A percentile compares a stretch with the other conserved stretches of the same genome.
These are phyloP conservation scores for Cotesia glomerata DNA, from an alignment of 1,140 invertebrate genomes.

Conservation along the genomic window DNA sequence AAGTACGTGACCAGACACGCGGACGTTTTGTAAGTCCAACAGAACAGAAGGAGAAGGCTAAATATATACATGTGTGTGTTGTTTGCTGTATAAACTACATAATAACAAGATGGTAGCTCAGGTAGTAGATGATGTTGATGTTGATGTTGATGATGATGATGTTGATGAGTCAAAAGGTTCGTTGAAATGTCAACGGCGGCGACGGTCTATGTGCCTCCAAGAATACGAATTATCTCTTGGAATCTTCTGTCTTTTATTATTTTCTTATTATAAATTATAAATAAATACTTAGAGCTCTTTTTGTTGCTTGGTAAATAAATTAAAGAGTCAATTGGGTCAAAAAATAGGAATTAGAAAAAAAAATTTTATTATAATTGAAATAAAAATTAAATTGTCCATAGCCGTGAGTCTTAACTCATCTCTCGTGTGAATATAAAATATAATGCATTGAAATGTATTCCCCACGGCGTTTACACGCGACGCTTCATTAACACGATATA, in stretches of 20 bases:
- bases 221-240: conserved; percentile 42
- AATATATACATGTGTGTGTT: neutral
- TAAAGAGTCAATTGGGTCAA: too few species aligned
- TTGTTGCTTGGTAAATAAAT: too few species aligned
- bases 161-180: conserved; percentile 47
- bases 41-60: neutral
- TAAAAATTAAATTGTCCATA: too few species aligned
- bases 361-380: too few species aligned
- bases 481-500: conserved; percentile 51
- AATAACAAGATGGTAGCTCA: too few species aligned
- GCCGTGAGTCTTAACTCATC: too few species aligned
- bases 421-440: neutral
- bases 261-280: too few species aligned
- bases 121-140: too few species aligned
- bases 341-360: too few species aligned
- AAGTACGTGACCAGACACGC: conserved; percentile 52
- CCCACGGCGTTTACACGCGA: conserved; percentile 43
- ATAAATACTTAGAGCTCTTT: too few species aligned
- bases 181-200: conserved; percentile 47
- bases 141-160: conserved; percentile 20
- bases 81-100: too few species aligned
- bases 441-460: conserved; percentile 57
- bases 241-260: neutral
- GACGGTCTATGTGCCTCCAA: conserved; percentile 34
- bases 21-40: conserved; percentile 37